Percentiles rank a stretch among this genome's conserved stretches.
Evolutionary conservation across 53 echinoderm and acorn worm species (phyloP).

Genomic region (Zoroaster sp.): DNA sequence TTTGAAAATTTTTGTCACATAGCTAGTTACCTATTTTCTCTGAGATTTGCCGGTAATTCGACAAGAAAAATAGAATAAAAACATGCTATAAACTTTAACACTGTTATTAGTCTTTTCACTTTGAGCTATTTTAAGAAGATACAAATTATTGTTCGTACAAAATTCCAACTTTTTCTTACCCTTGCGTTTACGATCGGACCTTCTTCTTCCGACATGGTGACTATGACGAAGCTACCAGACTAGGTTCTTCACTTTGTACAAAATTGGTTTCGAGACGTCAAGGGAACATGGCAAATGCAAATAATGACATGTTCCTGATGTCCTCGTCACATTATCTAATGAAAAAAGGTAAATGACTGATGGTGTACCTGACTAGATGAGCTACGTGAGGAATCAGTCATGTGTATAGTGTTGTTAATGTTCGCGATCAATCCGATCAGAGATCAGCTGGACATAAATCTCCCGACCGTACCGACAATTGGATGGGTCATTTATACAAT

Average conservation of each 20-base stretch:
- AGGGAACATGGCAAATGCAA: background rate
- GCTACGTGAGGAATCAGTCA: background rate
- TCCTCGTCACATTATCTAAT: background rate
- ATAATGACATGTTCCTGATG: background rate
- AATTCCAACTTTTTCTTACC: background rate
- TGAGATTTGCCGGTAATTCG: too few relatives aligned
- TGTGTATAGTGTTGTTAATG: too few relatives aligned
- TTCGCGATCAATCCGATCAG: too few relatives aligned
- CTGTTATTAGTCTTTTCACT: too few relatives aligned
- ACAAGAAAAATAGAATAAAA: too few relatives aligned
- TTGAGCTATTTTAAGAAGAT: too few relatives aligned
- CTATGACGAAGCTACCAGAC: background rate
- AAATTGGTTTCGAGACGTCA: background rate
- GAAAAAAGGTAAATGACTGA: background rate
- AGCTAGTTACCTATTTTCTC: too few relatives aligned
- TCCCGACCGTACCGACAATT: too few relatives aligned
- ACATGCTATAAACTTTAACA: too few relatives aligned
- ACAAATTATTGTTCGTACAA: background rate
- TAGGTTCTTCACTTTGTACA: background rate
- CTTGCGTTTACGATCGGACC: background rate
- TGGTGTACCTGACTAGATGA: background rate
- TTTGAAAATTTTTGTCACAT: too few relatives aligned
- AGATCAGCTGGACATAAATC: too few relatives aligned
- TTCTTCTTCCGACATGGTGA: background rate
- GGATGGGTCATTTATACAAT: too few relatives aligned